Base-by-base conservation (phyloP, 1,140 invertebrate genomes). In the Hypsibius dujardini region DNA sequence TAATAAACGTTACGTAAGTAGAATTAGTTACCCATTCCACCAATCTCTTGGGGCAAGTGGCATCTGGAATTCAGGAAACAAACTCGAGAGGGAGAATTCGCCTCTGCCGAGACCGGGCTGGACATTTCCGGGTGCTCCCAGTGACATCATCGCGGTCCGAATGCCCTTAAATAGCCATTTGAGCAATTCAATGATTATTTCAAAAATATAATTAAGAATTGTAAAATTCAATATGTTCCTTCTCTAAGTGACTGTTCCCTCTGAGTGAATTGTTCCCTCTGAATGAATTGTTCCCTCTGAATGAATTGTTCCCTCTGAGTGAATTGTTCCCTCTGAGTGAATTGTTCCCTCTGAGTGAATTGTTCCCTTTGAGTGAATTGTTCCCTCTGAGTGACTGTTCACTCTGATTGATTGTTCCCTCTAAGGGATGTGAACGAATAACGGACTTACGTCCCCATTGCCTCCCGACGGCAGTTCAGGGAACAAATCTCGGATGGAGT, bases 101-200 rank as follows among this genome's bases (percentile, higher is more conserved):
- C 12, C 62, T 15, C 12, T 7, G 7, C 62, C 62, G 12, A 45
- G 12, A 7, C 45, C 12, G 12, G 62, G 42, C 42, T 67, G 62
- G 12, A 67, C 42, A 67, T 12, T 67, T 12, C 62, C 62, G 42
- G 45, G 12, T 67, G 62, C 62, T 67, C 62, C 62, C 7, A 67
- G 42, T 67, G 62, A 67, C 42, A 42, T 42, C 62, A 67, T 15
- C 3, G 62, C 42, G 3, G 12, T 67, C 3, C 62, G 62, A 15
- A 42, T 7, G n/a, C 50, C n/a, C 50, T 56, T 56, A 56, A 28
- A 28, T 28, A 28, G 28, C 28, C 28, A 28, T 28, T 28, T 28
- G 28, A 28, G 28, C 28, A n/a, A 56, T 56, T 56, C 50, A 12
- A 56, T 12, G n/a, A 12, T 56, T 7, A 56, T 56, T 56, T 56